Percentiles rank a stretch among this genome's conserved stretches.
Evolutionary conservation across 2,113 vertebrate species (phyloP).

Genomic region (Callaeas wilsoni): DNA sequence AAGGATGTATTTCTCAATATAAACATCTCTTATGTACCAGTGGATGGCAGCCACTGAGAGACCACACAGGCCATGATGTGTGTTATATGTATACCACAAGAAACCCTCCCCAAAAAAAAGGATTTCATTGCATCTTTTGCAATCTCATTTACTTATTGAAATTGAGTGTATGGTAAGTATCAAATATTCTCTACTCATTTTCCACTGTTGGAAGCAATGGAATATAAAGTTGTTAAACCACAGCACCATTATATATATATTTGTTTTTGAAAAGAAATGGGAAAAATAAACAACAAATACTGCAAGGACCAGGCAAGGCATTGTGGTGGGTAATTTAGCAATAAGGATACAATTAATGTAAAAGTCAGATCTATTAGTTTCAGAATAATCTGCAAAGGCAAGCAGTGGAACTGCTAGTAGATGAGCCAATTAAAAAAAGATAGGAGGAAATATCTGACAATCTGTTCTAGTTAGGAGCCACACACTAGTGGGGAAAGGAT

Average conservation of each 20-base stretch:
- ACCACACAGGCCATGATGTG: not conserved
- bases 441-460: not conserved
- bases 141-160: not conserved
- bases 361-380: not conserved
- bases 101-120: fast-evolving
- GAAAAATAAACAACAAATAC: not conserved
- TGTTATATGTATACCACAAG: not conserved
- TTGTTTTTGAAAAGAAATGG: not conserved
- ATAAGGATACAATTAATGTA: not conserved
- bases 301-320: not conserved
- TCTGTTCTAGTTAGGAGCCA: not conserved
- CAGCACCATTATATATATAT: not conserved
- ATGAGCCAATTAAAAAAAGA: not conserved
- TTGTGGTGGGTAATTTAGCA: not conserved
- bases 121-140: not conserved
- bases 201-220: not conserved
- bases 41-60: not conserved
- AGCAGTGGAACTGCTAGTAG: not conserved
- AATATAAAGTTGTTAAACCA: not conserved
- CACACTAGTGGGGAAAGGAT: not conserved
- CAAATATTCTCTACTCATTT: not conserved
- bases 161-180: not conserved
- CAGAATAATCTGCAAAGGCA: not conserved
- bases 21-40: not conserved
- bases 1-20: not conserved